Evolutionary conservation across 2,113 vertebrate genomes (phyloP).

Genomic region (Nibea albiflora): DNA sequence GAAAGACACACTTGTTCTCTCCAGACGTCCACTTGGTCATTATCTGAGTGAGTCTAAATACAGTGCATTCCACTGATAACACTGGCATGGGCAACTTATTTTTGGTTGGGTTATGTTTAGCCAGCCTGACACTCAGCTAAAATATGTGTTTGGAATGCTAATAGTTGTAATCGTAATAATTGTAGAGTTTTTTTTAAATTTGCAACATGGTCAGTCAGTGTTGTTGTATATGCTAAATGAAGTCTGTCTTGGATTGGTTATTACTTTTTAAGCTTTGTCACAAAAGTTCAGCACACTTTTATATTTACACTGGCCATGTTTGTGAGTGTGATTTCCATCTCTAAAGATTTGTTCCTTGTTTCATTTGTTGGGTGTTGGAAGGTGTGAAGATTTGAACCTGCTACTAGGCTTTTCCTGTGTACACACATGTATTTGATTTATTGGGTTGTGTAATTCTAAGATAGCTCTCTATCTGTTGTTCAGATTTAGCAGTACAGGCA

Average conservation of each 20-base stretch:
- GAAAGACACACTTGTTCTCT: slow-evolving; percentile 2
- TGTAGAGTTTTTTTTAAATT: background rate
- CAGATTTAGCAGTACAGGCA: background rate
- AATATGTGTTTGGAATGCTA: slow-evolving; percentile 3
- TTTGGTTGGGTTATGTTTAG: slow-evolving; percentile 34
- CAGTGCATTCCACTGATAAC: slow-evolving; percentile 73
- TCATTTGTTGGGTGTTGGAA: background rate
- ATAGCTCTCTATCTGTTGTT: too few relatives aligned
- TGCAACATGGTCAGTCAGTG: too few relatives aligned
- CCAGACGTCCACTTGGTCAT: slow-evolving; percentile 15
- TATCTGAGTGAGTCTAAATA: slow-evolving; percentile 65
- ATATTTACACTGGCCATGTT: background rate
- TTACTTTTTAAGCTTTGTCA: background rate
- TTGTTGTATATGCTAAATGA: background rate
- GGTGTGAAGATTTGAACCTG: too few relatives aligned
- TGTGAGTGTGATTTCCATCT: background rate
- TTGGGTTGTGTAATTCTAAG: too few relatives aligned
- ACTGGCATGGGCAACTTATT: slow-evolving; percentile 39
- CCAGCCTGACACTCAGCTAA: background rate
- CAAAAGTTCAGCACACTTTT: too few relatives aligned
- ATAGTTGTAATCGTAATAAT: background rate
- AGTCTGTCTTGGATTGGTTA: background rate
- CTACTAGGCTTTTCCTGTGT: too few relatives aligned
- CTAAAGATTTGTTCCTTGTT: background rate
- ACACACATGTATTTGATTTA: too few relatives aligned